Percentiles rank a stretch among this genome's conserved stretches.
phyloP scores from a whole-genome alignment of 2,888 invertebrate species.

The Hesperia comma region DNA sequence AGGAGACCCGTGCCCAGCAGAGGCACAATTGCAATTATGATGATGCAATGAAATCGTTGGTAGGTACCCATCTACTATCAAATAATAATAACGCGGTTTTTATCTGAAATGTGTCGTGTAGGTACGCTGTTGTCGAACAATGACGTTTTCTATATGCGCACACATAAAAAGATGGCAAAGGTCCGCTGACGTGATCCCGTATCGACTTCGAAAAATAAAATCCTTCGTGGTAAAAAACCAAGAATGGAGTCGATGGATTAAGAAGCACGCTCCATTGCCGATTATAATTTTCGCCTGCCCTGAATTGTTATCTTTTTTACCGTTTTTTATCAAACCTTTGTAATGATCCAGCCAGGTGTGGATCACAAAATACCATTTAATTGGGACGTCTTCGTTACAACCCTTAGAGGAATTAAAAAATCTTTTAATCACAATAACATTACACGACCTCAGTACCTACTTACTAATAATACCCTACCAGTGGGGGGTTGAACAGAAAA shows the following conservation, averaged over 20 bases:
- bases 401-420: conserved; percentile 48
- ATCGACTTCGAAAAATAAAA: conserved; percentile 50
- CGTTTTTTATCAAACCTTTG: conserved; percentile 50
- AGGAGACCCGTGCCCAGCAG: no score
- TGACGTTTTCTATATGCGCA: conserved; percentile 39
- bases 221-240: conserved; percentile 52
- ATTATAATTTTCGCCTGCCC: conserved; percentile 68
- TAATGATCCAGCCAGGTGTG: conserved; percentile 66
- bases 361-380: conserved; percentile 68
- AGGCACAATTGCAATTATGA: no score
- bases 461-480: conserved; percentile 38
- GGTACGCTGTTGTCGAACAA: conserved; percentile 10
- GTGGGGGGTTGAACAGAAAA: conserved; percentile 48
- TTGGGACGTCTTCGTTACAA: conserved; percentile 61
- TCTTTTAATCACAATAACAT: conserved; percentile 18
- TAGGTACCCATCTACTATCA: background rate
- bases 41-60: no score
- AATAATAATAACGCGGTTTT: background rate
- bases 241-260: conserved; percentile 65
- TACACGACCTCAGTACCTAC: conserved; percentile 2
- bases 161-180: conserved; percentile 55
- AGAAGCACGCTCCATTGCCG: conserved; percentile 75
- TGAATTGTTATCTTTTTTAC: conserved; percentile 55
- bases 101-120: background rate
- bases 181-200: conserved; percentile 57